These are phyloP conservation scores for Tympanuchus pallidicinctus DNA, from an alignment of 2,113 vertebrate genomes.

Conservation along the genomic window DNA sequence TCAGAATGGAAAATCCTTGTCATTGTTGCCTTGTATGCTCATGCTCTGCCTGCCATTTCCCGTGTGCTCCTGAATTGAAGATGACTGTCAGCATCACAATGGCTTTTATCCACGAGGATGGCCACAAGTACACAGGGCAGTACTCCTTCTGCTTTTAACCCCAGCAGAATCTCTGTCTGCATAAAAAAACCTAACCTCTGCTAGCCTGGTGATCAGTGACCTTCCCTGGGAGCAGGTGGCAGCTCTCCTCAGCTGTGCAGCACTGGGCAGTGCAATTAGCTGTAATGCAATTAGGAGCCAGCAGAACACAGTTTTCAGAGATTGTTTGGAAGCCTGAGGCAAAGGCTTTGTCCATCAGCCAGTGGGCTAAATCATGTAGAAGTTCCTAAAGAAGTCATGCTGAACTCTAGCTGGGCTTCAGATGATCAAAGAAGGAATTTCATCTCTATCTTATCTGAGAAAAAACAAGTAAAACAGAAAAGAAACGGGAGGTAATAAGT, in stretches of 20 bases:
- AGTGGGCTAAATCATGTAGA: neutral
- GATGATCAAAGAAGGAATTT: neutral
- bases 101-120: neutral
- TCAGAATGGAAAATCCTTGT: neutral
- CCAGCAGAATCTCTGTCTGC: neutral
- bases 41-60: neutral
- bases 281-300: neutral
- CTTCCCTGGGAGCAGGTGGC: neutral
- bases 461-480: neutral
- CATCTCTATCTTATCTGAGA: neutral
- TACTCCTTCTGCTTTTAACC: neutral
- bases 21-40: neutral
- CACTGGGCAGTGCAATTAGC: neutral
- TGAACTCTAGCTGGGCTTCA: neutral
- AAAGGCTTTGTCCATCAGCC: neutral
- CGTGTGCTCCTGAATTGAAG: neutral
- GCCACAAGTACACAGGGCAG: accelerated
- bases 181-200: neutral
- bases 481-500: neutral
- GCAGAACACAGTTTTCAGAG: neutral
- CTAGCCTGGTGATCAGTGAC: neutral
- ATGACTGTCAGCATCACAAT: neutral
- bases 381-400: neutral
- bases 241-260: neutral
- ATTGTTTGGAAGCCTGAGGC: neutral